phyloP scores from a whole-genome alignment of 2,888 invertebrate species.

The Linnaemya tessellans region DNA sequence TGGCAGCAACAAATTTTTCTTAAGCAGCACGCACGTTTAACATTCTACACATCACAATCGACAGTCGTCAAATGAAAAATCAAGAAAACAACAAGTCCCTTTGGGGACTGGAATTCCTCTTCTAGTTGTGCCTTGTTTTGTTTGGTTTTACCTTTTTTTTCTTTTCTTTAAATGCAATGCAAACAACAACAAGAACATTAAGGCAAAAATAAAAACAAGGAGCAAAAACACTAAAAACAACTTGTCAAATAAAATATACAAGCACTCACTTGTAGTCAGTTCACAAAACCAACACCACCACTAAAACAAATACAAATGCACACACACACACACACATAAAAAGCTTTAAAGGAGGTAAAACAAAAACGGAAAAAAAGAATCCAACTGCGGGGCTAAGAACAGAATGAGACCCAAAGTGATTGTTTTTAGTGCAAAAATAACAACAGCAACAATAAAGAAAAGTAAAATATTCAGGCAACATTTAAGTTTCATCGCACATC shows the following conservation, averaged over 20 bases:
- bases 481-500: slow-evolving; percentile 60
- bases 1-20: slow-evolving; percentile 53
- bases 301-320: background rate
- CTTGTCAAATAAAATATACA: slow-evolving; percentile 57
- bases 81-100: slow-evolving; percentile 61
- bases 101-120: slow-evolving; percentile 61
- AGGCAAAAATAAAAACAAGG: slow-evolving; percentile 44
- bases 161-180: slow-evolving; percentile 16
- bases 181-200: slow-evolving; percentile 47
- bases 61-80: slow-evolving; percentile 43
- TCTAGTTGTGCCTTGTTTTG: slow-evolving; percentile 8
- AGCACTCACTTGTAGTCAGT: slow-evolving; percentile 24
- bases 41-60: slow-evolving; percentile 62
- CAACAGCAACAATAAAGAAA: slow-evolving; percentile 30
- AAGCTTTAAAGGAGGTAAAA: slow-evolving; percentile 8
- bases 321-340: background rate
- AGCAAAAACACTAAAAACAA: slow-evolving; percentile 50
- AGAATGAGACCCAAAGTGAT: slow-evolving; percentile 50
- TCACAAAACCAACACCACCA: slow-evolving; percentile 21
- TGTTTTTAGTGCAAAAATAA: slow-evolving; percentile 57
- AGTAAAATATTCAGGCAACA: slow-evolving; percentile 44
- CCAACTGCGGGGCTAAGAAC: slow-evolving; percentile 23
- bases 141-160: background rate
- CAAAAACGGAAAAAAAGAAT: slow-evolving; percentile 13
- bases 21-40: slow-evolving; percentile 69